Evolutionary conservation across 2,797 vertebrate species (phyloP), one percentile per base, ranked within the genome.

Genomic region (Leucoraja ocellata): DNA sequence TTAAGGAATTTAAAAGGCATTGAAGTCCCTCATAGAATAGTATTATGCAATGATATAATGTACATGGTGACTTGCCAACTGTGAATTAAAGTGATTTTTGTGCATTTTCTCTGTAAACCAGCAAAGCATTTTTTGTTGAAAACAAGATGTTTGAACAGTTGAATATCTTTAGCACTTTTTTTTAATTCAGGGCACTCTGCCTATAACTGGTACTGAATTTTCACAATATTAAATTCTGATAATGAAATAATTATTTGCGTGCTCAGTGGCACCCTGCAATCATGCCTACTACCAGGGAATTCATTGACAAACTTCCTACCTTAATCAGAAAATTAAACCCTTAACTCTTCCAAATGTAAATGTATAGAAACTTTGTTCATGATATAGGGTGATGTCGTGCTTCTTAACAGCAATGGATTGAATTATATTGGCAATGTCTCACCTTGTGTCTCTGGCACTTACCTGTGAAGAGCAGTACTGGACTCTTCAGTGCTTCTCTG

Each of bases 401-500:
- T 92, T 92, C 39, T 76, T 74, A 92, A 54, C 23, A 4, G 36
- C 90, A 92, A 74, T 92, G 4, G 71, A 28, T 23, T 91, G 28
- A 54, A 11, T 25, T 76, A 0, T 74, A 23, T 92, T 76, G 11
- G 36, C 23, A 92, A 74, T 54, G 36, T 28, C 90, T 92, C 90
- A 92, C 90, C 90, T 92, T 92, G 68, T 16, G 71, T 92, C 36
- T n/a, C 68, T 92, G 68, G 36, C 28, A 39, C 73, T 92, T 9
- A 39, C 68, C 36, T 76, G 90, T 92, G 39, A 92, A 92, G 90
- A 39, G 90, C 36, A 54, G 36, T 39, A 74, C 23, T 74, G 68
- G 90, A 63, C 71, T 28, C 88, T 92, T 36, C 90, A 74, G 68
- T 91, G 88, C 88, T 73, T 91, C 65, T 73, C 88, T 74, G 36